Evolutionary conservation across 2,797 vertebrate genomes (phyloP).

Genomic region (Prionace glauca): DNA sequence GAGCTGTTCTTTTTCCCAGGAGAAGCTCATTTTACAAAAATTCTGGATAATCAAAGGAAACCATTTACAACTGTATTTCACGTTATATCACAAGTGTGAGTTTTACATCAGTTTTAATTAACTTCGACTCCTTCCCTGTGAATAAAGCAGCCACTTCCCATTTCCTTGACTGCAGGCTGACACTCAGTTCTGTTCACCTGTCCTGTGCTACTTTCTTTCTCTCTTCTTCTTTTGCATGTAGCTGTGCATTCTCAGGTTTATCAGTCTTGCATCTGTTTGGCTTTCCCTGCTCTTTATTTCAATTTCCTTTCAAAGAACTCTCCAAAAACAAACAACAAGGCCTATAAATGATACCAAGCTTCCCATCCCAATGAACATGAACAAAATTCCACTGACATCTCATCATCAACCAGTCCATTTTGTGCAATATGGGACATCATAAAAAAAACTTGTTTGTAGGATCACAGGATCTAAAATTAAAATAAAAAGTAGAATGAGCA

Average conservation of each 20-base stretch:
- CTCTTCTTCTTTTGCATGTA: neutral
- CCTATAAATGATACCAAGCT: neutral
- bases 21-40: neutral
- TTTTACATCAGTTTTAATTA: neutral
- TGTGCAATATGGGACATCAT: no score
- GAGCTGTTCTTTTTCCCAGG: neutral
- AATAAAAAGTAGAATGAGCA: neutral
- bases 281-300: neutral
- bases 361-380: neutral
- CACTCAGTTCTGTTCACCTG: neutral
- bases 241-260: neutral
- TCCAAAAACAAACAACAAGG: neutral
- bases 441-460: neutral
- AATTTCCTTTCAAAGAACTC: neutral
- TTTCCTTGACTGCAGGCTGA: neutral
- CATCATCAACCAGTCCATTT: neutral
- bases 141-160: neutral
- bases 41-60: neutral
- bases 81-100: neutral
- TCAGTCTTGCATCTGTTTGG: neutral
- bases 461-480: neutral
- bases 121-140: neutral
- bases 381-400: neutral
- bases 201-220: neutral
- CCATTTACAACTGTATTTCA: neutral